phyloP scores from a whole-genome alignment of 2,797 vertebrate species.

The Gymnothorax reevesii region DNA sequence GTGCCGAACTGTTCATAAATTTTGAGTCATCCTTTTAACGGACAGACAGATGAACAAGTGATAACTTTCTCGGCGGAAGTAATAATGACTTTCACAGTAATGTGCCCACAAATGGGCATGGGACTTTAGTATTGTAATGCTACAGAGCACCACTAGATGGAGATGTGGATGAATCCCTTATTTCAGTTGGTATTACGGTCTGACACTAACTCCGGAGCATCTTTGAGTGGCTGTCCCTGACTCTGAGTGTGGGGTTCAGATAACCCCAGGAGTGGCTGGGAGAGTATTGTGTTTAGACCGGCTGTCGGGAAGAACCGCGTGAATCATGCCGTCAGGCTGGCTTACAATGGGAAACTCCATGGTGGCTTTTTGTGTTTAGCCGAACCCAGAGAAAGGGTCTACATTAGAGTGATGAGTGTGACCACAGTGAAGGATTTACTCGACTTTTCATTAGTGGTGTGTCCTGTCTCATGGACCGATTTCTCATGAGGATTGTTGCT shows the following conservation, averaged over 20 bases:
- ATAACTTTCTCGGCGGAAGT: neutral
- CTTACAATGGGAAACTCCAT: neutral
- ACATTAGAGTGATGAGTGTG: neutral
- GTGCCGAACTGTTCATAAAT: no score
- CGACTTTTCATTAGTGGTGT: neutral
- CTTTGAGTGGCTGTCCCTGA: neutral
- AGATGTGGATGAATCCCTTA: neutral
- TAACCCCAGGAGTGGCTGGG: neutral
- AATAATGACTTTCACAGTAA: neutral
- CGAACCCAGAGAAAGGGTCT: neutral
- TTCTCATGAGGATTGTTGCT: neutral
- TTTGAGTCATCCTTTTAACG: no score
- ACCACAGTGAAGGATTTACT: neutral
- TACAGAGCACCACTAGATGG: neutral
- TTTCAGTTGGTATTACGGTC: neutral
- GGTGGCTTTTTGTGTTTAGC: constrained; percentile 7
- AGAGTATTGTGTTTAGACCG: neutral
- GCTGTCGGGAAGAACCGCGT: neutral
- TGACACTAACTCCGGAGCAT: neutral
- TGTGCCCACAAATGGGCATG: neutral
- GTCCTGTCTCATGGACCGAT: neutral
- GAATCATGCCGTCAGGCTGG: neutral
- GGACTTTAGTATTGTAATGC: neutral
- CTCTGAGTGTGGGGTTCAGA: neutral
- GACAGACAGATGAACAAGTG: no score